These are phyloP conservation scores for Volucella inflata DNA, from an alignment of 2,888 invertebrate genomes.

Conservation along the genomic window DNA sequence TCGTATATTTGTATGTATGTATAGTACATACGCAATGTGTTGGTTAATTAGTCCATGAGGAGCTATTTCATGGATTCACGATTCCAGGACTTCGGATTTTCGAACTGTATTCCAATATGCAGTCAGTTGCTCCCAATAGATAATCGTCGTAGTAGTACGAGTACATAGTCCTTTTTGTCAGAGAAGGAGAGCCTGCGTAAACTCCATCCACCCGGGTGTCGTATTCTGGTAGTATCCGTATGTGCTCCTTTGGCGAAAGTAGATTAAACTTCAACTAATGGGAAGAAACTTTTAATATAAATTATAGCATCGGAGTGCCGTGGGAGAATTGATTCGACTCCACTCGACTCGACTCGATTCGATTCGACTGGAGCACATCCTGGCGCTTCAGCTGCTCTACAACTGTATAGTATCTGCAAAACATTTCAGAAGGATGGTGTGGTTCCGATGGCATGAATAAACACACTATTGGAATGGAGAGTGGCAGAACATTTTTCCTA, in stretches of 20 bases:
- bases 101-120: slow-evolving; percentile 63
- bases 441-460: slow-evolving; percentile 1
- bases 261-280: slow-evolving; percentile 76
- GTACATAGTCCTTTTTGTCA: slow-evolving; percentile 21
- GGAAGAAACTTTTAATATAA: slow-evolving; percentile 75
- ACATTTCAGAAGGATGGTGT: slow-evolving; percentile 12
- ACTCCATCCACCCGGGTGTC: slow-evolving; percentile 44
- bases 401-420: neutral
- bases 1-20: neutral
- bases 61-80: slow-evolving; percentile 74
- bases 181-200: neutral
- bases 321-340: slow-evolving; percentile 46
- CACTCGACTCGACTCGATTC: too few relatives aligned
- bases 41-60: slow-evolving; percentile 72
- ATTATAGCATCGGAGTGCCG: slow-evolving; percentile 66
- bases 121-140: too few relatives aligned
- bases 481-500: slow-evolving; percentile 14
- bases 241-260: slow-evolving; percentile 66
- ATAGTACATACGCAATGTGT: slow-evolving; percentile 37
- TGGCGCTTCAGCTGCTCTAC: neutral
- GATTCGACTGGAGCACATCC: neutral
- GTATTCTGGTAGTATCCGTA: slow-evolving; percentile 36
- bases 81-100: slow-evolving; percentile 15
- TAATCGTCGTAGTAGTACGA: slow-evolving; percentile 21
- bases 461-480: neutral